A percentile compares a stretch with the other conserved stretches of the same genome.
phyloP scores from a whole-genome alignment of 2,797 vertebrate genomes.

The Pagetopsis macropterus region DNA sequence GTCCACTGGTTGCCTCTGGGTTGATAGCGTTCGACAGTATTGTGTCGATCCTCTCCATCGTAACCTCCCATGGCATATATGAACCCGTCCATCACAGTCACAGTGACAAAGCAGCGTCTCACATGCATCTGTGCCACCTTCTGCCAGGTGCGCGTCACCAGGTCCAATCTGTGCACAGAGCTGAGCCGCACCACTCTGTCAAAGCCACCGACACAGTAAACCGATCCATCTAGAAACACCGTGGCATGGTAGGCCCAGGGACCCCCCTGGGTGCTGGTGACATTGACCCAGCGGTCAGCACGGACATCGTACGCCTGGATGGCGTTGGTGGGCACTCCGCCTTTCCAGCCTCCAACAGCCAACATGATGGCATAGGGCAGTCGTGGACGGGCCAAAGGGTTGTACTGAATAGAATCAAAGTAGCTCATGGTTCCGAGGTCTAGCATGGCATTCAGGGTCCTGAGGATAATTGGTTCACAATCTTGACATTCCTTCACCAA shows the following conservation, averaged over 20 bases:
- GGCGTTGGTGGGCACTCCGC: slow-evolving; percentile 75
- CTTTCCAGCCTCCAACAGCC: slow-evolving; percentile 85
- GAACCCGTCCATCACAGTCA: slow-evolving; percentile 78
- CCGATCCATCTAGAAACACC: slow-evolving; percentile 70
- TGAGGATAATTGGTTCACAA: slow-evolving; percentile 75
- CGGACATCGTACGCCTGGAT: slow-evolving; percentile 83
- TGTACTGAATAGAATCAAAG: slow-evolving; percentile 42
- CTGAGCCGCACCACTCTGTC: slow-evolving; percentile 82
- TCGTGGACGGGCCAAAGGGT: slow-evolving; percentile 78
- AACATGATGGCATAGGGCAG: slow-evolving; percentile 83
- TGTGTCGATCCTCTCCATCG: slow-evolving; percentile 79
- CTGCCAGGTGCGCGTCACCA: slow-evolving; percentile 81
- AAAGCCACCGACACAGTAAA: slow-evolving; percentile 79
- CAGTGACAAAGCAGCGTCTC: slow-evolving; percentile 84
- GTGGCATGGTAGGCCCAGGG: slow-evolving; percentile 83
- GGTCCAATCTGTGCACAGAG: slow-evolving; percentile 81
- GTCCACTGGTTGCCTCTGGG: slow-evolving; percentile 88
- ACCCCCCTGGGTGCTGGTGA: slow-evolving; percentile 70
- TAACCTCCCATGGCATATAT: slow-evolving; percentile 89
- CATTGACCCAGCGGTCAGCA: slow-evolving; percentile 82
- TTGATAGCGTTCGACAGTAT: slow-evolving; percentile 84
- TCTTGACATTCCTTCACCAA: slow-evolving; percentile 37
- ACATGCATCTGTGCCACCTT: slow-evolving; percentile 87
- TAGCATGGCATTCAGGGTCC: slow-evolving; percentile 76
- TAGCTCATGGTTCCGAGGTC: slow-evolving; percentile 24